Conservation (phyloP, 2,113 vertebrate species). For the Lota lota region DNA sequence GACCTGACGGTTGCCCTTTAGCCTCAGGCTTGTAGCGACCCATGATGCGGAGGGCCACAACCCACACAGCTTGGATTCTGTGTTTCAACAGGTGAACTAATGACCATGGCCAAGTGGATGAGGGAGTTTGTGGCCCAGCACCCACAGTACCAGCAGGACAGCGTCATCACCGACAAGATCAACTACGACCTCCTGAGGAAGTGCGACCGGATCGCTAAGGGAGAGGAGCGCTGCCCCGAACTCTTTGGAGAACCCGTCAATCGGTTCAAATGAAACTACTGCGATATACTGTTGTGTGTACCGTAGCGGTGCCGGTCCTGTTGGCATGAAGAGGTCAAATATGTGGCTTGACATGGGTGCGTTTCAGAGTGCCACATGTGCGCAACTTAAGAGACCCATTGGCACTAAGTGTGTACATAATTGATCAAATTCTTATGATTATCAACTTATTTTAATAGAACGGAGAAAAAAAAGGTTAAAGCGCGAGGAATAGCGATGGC, state of each 20-base stretch:
- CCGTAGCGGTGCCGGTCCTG: too few species aligned
- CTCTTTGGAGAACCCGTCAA: slow-evolving; percentile 84
- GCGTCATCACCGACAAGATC: slow-evolving; percentile 89
- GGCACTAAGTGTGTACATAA: slow-evolving; percentile 84
- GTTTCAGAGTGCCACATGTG: slow-evolving; percentile 36
- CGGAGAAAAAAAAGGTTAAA: neutral
- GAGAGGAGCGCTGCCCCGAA: slow-evolving; percentile 85
- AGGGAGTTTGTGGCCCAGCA: slow-evolving; percentile 88
- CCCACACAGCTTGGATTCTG: neutral
- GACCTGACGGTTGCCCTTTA: too few species aligned
- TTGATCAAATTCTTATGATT: slow-evolving; percentile 93
- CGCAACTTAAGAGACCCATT: slow-evolving; percentile 69
- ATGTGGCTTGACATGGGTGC: too few species aligned
- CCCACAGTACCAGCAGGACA: slow-evolving; percentile 93
- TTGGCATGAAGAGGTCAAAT: too few species aligned
- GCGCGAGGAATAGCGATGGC: slow-evolving; percentile 45
- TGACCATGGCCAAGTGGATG: slow-evolving; percentile 98
- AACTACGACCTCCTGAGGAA: slow-evolving; percentile 89
- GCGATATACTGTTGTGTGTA: slow-evolving; percentile 20
- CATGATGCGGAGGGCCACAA: too few species aligned
- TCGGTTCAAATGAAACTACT: slow-evolving; percentile 73
- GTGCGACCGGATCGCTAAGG: slow-evolving; percentile 87
- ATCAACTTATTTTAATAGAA: slow-evolving; percentile 91
- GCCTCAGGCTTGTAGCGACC: neutral
- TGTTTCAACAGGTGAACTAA: slow-evolving; percentile 82